Conservation (phyloP, 2,888 invertebrate genomes). For the Troides aeacus region DNA sequence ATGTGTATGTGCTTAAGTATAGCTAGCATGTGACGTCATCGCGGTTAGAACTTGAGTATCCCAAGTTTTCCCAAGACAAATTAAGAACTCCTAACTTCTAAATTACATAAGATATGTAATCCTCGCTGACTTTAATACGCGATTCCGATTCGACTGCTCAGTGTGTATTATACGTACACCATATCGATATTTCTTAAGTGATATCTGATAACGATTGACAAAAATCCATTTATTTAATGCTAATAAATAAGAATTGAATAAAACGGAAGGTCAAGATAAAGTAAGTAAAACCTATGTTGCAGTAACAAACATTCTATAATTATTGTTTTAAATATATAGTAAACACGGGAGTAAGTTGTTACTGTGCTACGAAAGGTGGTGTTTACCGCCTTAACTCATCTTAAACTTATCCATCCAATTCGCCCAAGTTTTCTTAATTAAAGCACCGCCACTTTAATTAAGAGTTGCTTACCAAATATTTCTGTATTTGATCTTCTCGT, state of each 20-base stretch:
- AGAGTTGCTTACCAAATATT: slow-evolving; percentile 7
- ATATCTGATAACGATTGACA: no score
- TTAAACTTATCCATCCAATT: neutral
- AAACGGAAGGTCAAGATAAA: neutral
- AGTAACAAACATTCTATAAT: neutral
- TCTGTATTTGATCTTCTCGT: neutral
- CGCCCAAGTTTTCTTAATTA: slow-evolving; percentile 5
- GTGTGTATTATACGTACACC: no score
- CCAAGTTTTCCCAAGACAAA: slow-evolving; percentile 9
- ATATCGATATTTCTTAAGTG: no score
- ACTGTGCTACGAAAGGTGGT: slow-evolving; percentile 1
- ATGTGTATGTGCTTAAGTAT: slow-evolving; percentile 1
- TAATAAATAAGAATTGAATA: no score
- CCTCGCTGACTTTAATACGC: neutral
- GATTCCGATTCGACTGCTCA: neutral
- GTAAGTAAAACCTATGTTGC: neutral
- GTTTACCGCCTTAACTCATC: slow-evolving; percentile 3
- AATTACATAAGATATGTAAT: neutral
- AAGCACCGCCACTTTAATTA: slow-evolving; percentile 8
- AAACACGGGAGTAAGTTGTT: neutral
- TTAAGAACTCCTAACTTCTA: slow-evolving; percentile 10
- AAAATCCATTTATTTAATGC: no score
- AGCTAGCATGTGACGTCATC: slow-evolving; percentile 17
- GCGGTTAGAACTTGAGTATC: slow-evolving; percentile 19
- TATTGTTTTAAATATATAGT: neutral